These are phyloP conservation scores for Caenorhabditis afra DNA, from an alignment of 2,888 invertebrate genomes.

Conservation along the genomic window DNA sequence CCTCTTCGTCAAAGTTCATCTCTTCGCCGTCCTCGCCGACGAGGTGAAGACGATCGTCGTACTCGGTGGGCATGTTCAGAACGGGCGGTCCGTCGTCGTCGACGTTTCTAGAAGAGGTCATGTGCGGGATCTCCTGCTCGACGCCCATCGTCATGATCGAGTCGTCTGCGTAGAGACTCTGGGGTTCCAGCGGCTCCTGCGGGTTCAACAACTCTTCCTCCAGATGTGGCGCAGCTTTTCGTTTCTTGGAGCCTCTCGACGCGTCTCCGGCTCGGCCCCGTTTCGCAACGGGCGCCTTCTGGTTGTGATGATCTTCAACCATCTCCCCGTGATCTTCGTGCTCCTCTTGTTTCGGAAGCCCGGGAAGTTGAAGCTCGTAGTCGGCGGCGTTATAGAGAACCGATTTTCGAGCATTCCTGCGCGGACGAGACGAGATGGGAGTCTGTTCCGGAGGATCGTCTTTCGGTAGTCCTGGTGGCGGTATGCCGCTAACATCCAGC, in stretches of 20 bases:
- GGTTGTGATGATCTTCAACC: not conserved
- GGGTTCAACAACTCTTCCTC: slow-evolving; percentile 7
- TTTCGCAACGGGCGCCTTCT: not conserved
- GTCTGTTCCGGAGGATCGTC: not conserved
- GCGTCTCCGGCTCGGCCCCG: slow-evolving; percentile 7
- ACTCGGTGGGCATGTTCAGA: slow-evolving; percentile 18
- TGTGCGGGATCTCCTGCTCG: slow-evolving; percentile 30
- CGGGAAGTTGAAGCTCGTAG: slow-evolving; percentile 55
- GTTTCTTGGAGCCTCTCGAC: slow-evolving; percentile 17
- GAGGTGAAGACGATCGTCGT: slow-evolving; percentile 26
- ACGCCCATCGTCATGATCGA: slow-evolving; percentile 27
- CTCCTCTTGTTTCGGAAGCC: slow-evolving; percentile 42
- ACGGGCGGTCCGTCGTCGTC: slow-evolving; percentile 51
- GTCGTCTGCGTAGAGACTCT: slow-evolving; percentile 22
- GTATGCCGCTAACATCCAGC: too few relatives aligned
- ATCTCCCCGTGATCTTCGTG: too few relatives aligned
- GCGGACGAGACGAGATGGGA: slow-evolving; percentile 42
- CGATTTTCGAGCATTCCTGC: slow-evolving; percentile 63
- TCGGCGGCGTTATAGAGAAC: slow-evolving; percentile 59
- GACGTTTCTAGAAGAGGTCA: not conserved
- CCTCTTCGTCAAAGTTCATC: slow-evolving; percentile 30
- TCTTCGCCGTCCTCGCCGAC: slow-evolving; percentile 28
- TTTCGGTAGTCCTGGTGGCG: not conserved
- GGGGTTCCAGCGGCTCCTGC: not conserved
- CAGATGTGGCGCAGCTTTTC: slow-evolving; percentile 28